Evolutionary conservation across 2,797 vertebrate species (phyloP).

Genomic region (Furcifer pardalis): DNA sequence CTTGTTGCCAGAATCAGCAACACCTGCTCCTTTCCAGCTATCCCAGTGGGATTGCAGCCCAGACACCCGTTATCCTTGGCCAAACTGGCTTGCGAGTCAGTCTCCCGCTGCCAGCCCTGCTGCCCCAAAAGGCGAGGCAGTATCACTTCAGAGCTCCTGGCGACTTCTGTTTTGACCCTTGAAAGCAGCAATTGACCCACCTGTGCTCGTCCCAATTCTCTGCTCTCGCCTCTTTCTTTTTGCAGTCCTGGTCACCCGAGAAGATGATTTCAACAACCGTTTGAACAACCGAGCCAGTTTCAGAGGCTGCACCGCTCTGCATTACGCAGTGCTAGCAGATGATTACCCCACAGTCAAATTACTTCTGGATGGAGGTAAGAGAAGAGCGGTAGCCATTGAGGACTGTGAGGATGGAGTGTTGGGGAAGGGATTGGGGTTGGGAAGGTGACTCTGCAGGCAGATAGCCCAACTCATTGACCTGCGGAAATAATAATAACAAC

Average conservation of each 20-base stretch:
- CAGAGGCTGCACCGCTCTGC: slow-evolving; percentile 89
- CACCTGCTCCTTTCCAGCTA: no score
- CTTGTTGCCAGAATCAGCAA: neutral
- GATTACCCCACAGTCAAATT: slow-evolving; percentile 81
- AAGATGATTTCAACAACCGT: slow-evolving; percentile 94
- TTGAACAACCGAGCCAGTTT: slow-evolving; percentile 92
- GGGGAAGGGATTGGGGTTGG: no score
- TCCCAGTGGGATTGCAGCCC: neutral
- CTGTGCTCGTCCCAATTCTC: neutral
- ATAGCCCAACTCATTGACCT: no score
- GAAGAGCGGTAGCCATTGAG: neutral
- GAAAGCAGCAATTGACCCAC: neutral
- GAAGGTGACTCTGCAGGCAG: no score
- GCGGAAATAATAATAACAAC: no score
- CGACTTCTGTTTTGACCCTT: rapidly evolving
- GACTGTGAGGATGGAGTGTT: neutral
- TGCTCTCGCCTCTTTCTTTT: neutral
- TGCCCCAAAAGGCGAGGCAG: neutral
- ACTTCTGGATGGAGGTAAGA: slow-evolving; percentile 86
- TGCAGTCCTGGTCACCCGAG: slow-evolving; percentile 90
- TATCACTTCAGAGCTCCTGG: rapidly evolving
- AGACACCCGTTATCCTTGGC: neutral
- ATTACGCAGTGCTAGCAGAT: slow-evolving; percentile 91
- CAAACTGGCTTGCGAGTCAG: neutral
- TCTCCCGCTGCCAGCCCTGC: neutral